Conservation (phyloP, 2,888 invertebrate genomes). For the Glyphotaelius pellucidus region DNA sequence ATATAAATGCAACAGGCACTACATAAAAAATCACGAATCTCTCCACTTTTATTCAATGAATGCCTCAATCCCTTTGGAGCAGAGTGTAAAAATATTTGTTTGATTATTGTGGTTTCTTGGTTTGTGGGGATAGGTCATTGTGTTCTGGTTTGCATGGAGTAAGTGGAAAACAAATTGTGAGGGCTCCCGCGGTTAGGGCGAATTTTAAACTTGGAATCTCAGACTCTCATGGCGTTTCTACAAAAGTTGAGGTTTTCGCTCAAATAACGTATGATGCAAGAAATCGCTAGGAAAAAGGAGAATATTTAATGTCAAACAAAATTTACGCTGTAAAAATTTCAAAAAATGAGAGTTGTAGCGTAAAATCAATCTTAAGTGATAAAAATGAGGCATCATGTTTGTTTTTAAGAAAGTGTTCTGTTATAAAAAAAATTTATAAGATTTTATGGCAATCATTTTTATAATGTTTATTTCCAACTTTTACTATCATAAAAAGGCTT, state of each 20-base stretch:
- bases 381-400: neutral
- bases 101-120: neutral
- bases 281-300: neutral
- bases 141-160: conserved; percentile 28
- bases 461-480: neutral
- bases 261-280: neutral
- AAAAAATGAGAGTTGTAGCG: neutral
- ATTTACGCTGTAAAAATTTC: neutral
- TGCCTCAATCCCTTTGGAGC: neutral
- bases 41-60: neutral
- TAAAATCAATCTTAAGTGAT: neutral
- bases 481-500: neutral
- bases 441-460: neutral
- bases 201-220: conserved; percentile 9
- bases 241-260: neutral
- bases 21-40: neutral
- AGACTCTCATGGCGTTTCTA: neutral
- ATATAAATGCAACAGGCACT: neutral
- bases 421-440: too few relatives aligned
- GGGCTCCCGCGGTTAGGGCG: neutral
- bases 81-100: neutral
- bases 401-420: too few relatives aligned
- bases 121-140: neutral
- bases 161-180: conserved; percentile 35
- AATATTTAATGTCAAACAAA: neutral